Conservation (phyloP, 2,888 invertebrate species). For the Xylophagus ater region DNA sequence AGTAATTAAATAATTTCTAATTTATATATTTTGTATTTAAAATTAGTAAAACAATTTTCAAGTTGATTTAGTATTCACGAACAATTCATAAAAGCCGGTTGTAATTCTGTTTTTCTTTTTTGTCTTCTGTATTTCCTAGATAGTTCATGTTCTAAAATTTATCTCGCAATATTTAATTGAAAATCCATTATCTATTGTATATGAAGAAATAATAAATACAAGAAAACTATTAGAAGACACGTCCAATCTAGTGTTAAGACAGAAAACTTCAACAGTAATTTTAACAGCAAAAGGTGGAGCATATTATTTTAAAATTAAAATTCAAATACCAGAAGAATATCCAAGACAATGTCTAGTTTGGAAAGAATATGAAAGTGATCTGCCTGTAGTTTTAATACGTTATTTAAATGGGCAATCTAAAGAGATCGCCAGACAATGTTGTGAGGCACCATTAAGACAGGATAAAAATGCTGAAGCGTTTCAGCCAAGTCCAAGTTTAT, state of each 20-base stretch:
- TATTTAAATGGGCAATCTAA: conserved; percentile 53
- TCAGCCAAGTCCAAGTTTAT: conserved; percentile 49
- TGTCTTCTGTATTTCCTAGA: conserved; percentile 27
- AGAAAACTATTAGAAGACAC: conserved; percentile 41
- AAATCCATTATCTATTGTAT: conserved; percentile 59
- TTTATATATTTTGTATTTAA: background rate
- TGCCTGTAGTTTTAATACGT: conserved; percentile 49
- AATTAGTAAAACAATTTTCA: background rate
- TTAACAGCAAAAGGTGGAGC: conserved; percentile 46
- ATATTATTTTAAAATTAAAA: conserved; percentile 50
- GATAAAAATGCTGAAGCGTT: conserved; percentile 44
- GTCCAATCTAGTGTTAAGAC: conserved; percentile 54
- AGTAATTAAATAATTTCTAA: conserved; percentile 22
- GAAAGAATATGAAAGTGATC: conserved; percentile 50
- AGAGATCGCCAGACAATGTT: conserved; percentile 57
- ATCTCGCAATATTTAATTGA: conserved; percentile 53
- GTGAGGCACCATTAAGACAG: conserved; percentile 50
- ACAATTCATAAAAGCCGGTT: background rate
- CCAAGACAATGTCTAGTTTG: conserved; percentile 42
- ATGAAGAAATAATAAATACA: conserved; percentile 54
- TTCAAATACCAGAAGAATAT: conserved; percentile 53
- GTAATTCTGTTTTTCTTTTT: conserved; percentile 11
- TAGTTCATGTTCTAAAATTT: conserved; percentile 48
- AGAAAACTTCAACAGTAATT: conserved; percentile 50
- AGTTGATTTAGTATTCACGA: background rate